phyloP scores from a whole-genome alignment of 2,113 vertebrate genomes.

The Sinocyclocheilus rhinocerous region DNA sequence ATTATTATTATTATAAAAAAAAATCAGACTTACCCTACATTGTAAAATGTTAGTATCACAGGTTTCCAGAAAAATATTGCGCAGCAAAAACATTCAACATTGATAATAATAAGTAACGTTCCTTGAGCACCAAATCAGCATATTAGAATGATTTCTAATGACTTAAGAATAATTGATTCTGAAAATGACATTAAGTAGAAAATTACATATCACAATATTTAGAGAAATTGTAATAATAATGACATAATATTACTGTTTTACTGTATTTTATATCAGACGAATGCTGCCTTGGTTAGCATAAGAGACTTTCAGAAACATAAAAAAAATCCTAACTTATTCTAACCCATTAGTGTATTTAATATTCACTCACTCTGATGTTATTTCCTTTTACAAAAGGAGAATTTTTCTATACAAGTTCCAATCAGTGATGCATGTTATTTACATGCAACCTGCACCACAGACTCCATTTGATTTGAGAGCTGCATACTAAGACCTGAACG shows the following conservation, averaged over 20 bases:
- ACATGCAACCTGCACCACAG: not conserved
- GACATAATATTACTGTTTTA: not conserved
- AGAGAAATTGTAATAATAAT: not conserved
- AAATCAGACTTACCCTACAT: not conserved
- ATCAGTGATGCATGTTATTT: not conserved
- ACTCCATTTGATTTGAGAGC: not conserved
- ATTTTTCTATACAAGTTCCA: not conserved
- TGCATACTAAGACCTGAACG: not conserved
- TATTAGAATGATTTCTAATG: not conserved
- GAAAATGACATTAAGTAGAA: not conserved
- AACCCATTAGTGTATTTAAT: not conserved
- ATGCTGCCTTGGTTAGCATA: not conserved
- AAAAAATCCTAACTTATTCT: not conserved
- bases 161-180: not conserved
- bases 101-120: not conserved
- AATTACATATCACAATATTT: not conserved
- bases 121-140: not conserved
- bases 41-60: not conserved
- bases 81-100: not conserved
- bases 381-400: not conserved
- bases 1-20: not conserved
- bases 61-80: not conserved
- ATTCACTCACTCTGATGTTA: not conserved
- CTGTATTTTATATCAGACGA: not conserved
- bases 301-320: not conserved